These are phyloP conservation scores for Protula sp. DNA, from an alignment of 2,888 invertebrate species.

Conservation along the genomic window DNA sequence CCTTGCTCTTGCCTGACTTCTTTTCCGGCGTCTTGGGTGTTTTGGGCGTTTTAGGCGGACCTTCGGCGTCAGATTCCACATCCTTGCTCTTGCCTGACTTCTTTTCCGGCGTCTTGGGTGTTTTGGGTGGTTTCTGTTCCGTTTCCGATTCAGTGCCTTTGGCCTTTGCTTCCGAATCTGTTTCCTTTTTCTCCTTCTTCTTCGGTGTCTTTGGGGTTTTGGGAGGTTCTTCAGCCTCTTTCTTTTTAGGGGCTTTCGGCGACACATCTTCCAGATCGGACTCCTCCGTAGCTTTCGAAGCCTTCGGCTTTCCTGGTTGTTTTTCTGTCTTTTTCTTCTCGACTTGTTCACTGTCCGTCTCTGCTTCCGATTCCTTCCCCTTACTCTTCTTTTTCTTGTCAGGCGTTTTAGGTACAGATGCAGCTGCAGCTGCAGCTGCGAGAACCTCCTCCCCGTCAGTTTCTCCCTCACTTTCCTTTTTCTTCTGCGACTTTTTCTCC, in stretches of 20 bases:
- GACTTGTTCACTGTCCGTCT: not conserved
- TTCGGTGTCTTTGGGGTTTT: not conserved
- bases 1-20: not conserved
- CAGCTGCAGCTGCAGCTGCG: not conserved
- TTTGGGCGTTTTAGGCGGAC: too few species aligned
- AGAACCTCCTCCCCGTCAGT: not conserved
- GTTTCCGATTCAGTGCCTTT: not conserved
- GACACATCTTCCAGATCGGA: too few species aligned
- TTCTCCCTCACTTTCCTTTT: not conserved
- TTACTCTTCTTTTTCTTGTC: too few species aligned
- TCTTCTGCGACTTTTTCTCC: not conserved
- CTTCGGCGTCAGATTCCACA: not conserved
- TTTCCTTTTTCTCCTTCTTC: not conserved
- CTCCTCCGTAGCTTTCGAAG: too few species aligned
- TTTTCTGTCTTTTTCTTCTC: not conserved
- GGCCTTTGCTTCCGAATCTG: not conserved
- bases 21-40: too few species aligned
- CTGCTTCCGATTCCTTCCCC: not conserved
- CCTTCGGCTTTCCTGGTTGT: too few species aligned
- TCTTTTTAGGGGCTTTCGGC: too few species aligned
- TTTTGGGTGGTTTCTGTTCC: not conserved
- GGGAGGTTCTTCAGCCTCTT: too few species aligned
- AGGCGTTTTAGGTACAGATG: not conserved
- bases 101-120: too few species aligned
- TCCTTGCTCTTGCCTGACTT: not conserved